Base-by-base conservation (phyloP, 1,140 invertebrate species). In the Apis mellifera region DNA sequence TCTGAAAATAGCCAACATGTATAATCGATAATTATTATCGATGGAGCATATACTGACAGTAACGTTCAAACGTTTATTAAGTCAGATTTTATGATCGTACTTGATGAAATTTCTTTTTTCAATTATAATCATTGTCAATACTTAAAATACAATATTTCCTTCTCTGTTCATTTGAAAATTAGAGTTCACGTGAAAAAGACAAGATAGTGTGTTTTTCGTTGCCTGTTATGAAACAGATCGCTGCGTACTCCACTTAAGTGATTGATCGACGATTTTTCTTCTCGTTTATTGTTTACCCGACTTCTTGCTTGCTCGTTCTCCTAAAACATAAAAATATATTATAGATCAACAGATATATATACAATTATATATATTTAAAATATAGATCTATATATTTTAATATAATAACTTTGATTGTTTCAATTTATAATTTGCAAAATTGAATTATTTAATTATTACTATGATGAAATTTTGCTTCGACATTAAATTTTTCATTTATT, bases 231-330 rank as follows among this genome's bases (percentile, higher is more conserved):
- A 70, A 84, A 86, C 68, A 66, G 86, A 84, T 74, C 77, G 86
- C 52, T 65, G 62, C 32, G 54, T 52, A 68, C 77, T 26, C 9
- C 23, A n/a, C n/a, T 79, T n/a, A 32, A 74, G 55, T 71, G 66
- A 85, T 84, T 50, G 78, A 83, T 80, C 69, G 81, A 88, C 71
- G 69, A 89, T 86, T 76, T 55, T 57, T 57, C 12, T 57, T 57
- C 12, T 17, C 57, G 17, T 62, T 86, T 90, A 90, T 86, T 90
- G 89, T 73, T 90, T 90, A 74, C 85, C 71, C 79, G 85, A 84
- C 52, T 93, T 93, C 83, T 92, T 93, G 87, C 91, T 92, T 73
- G 89, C 88, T 82, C 91, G 90, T 68, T 93, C 91, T 60, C 83
- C 92, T 93, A 84, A 89, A 91, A 84, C 48, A 82, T 48, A n/a